Base-by-base conservation (phyloP, 2,113 vertebrate species). In the Microcebus griseorufus region DNA sequence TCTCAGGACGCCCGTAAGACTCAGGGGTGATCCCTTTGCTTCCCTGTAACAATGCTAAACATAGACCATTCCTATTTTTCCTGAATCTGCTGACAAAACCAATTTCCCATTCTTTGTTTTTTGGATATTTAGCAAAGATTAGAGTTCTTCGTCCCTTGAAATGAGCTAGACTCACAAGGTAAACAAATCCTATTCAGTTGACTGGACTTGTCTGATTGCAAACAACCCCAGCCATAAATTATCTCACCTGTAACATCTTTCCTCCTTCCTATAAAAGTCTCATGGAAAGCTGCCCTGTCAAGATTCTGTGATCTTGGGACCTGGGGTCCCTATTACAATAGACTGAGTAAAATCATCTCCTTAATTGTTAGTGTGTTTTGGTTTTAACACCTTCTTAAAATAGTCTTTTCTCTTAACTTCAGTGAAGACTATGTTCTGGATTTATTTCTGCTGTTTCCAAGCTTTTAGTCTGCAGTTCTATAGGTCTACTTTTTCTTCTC, bases 381-480 rank as follows among this genome's bases (percentile, higher is more conserved):
- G 27, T 34, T 81, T 53, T 51, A 32, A 64, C 9, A 87, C 29
- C 53, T 96, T 90, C 72, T 92, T 95, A 86, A 94, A 91, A 60
- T 45, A 85, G 16, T 88, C 4, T 34, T 81, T 67, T 93, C 80
- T 72, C 51, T 85, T 78, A 64, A 78, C 22, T 93, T 91, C 32
- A 81, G 12, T 23, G 34, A 94, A 81, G 6, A 82, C 48, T n/a
- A 18, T 22, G 8, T 51, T 78, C n/a, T 85, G 3, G 0, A 39
- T 91, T 88, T 90, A 67, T 62, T 85, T 93, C 32, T 67, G 29
- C 53, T 76, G 0, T 60, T 90, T 62, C 34, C 20, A 64, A 23
- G 12, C 9, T 83, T 69, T 90, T 55, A 51, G 70, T 72, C 94
- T 75, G 45, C 22, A 12, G 14, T 88, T 91, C 29, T 87, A 39